These are phyloP conservation scores for Melitaea cinxia DNA, from an alignment of 1,140 invertebrate genomes.

Conservation along the genomic window DNA sequence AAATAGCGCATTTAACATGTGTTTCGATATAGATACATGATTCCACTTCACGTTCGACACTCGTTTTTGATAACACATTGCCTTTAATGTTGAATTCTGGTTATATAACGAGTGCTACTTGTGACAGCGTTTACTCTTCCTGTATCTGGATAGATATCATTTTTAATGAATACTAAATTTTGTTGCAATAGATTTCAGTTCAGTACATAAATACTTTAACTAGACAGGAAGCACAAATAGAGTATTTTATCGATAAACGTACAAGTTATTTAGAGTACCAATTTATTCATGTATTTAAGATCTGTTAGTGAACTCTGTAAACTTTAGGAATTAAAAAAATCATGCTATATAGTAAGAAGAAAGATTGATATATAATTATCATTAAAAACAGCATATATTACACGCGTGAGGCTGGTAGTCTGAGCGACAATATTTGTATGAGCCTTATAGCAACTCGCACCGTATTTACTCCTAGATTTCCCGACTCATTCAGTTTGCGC, in stretches of 20 bases:
- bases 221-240: neutral
- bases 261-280: no score
- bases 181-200: neutral
- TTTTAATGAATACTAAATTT: neutral
- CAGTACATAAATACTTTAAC: neutral
- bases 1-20: conserved; percentile 73
- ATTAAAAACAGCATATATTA: no score
- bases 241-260: neutral
- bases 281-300: no score
- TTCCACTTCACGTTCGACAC: conserved; percentile 60
- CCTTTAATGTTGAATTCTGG: conserved; percentile 60
- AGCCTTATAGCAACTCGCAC: conserved; percentile 59
- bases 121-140: conserved; percentile 17
- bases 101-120: conserved; percentile 33
- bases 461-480: conserved; percentile 64
- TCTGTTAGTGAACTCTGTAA: no score
- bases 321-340: neutral
- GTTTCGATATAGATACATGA: conserved; percentile 66
- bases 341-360: no score
- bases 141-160: neutral
- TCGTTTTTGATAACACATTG: conserved; percentile 62
- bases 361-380: no score
- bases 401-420: conserved; percentile 5
- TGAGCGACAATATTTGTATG: conserved; percentile 53
- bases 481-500: conserved; percentile 58